A percentile compares a stretch with the other conserved stretches of the same genome.
Conservation (phyloP, 2,888 invertebrate genomes). For the Drosophila formosana region DNA sequence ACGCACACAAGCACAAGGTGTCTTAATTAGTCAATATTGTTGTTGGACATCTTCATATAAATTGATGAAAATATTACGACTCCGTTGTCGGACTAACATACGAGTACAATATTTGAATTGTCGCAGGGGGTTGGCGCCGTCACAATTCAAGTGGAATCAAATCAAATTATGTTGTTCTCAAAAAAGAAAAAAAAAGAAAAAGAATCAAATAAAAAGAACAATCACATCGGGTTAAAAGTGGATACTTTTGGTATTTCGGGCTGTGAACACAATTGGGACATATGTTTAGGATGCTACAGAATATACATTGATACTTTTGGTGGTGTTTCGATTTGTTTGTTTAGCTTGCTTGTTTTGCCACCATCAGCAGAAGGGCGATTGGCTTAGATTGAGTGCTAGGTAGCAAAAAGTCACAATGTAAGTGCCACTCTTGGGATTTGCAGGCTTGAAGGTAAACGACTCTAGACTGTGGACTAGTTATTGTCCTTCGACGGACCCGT, state of each 20-base stretch:
- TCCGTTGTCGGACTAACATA: not conserved
- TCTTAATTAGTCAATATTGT: constrained; percentile 12
- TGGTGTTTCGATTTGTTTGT: constrained; percentile 41
- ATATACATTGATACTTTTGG: constrained; percentile 19
- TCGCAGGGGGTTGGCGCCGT: constrained; percentile 28
- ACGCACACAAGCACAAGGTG: not conserved
- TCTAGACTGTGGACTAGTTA: constrained; percentile 8
- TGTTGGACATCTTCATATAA: constrained; percentile 1
- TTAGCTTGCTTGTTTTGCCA: constrained; percentile 25
- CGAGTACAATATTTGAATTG: not conserved
- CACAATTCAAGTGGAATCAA: constrained; percentile 70
- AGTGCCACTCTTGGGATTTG: constrained; percentile 47
- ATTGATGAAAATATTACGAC: not conserved
- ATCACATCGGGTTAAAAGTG: constrained; percentile 38
- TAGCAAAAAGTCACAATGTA: constrained; percentile 55
- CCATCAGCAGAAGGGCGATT: constrained; percentile 19
- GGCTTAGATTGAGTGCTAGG: constrained; percentile 52
- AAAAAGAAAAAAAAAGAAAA: constrained; percentile 33
- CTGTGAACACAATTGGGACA: constrained; percentile 79
- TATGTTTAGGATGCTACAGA: constrained; percentile 64
- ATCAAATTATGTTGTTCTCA: constrained; percentile 65
- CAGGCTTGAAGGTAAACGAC: not conserved
- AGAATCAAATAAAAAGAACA: constrained; percentile 29
- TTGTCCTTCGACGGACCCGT: not conserved
- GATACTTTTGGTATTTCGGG: constrained; percentile 37